Percentiles rank a stretch among this genome's conserved stretches.
phyloP scores from a whole-genome alignment of 2,113 vertebrate genomes.

The Oryzias melastigma region DNA sequence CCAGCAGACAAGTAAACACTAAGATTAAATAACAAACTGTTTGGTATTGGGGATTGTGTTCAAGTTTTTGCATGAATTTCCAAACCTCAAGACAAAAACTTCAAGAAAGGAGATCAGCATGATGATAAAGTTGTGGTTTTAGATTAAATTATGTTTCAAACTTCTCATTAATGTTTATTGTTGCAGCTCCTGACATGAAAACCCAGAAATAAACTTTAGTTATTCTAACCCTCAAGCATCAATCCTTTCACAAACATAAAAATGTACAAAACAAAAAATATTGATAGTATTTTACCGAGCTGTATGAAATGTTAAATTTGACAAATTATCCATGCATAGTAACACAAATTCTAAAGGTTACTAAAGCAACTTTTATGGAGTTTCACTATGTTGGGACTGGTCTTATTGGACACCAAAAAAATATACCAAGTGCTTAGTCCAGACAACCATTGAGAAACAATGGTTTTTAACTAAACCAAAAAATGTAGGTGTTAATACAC shows the following conservation, averaged over 20 bases:
- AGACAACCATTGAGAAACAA: no score
- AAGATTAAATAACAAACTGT: conserved; percentile 28
- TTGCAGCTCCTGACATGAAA: not conserved
- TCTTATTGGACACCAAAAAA: no score
- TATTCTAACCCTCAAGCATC: no score
- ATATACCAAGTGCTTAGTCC: no score
- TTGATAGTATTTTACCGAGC: not conserved
- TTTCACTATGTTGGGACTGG: no score
- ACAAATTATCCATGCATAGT: no score
- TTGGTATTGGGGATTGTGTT: not conserved
- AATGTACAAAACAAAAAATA: not conserved
- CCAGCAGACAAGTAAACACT: conserved; percentile 43
- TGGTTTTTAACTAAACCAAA: no score
- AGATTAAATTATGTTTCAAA: conserved; percentile 17
- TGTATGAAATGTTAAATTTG: no score
- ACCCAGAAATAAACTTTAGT: not conserved
- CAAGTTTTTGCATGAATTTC: conserved; percentile 6
- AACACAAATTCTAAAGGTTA: no score
- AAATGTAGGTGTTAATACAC: no score
- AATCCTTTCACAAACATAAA: not conserved
- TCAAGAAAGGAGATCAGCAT: conserved; percentile 11
- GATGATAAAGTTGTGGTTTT: conserved; percentile 15
- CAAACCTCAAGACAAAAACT: conserved; percentile 26
- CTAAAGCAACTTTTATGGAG: no score
- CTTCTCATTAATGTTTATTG: conserved; percentile 19